Evolutionary conservation across 2,113 vertebrate genomes (phyloP), one percentile per base, ranked within the genome.

Genomic region (Prunella himalayana): DNA sequence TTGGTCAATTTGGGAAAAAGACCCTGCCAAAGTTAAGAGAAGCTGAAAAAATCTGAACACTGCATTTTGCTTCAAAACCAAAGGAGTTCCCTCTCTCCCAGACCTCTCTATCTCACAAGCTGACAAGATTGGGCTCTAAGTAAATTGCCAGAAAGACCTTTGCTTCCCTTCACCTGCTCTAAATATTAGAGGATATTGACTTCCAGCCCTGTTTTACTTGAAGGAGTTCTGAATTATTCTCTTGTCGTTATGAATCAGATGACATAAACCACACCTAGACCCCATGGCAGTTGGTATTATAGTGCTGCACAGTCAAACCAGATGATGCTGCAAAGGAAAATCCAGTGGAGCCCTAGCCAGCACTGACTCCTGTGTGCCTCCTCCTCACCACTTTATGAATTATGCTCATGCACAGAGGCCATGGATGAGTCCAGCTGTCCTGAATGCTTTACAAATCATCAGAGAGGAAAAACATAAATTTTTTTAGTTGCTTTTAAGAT

Each of bases 141-240:
- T 56, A 93, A 94, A 93, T 84, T 85, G 53, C 41, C 61, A 82
- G 54, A 57, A 90, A 83, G 88, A 81, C 56, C 60, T 93, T 90
- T 75, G 44, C 60, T 83, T 83, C 68, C 35, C 47, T 44, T 86
- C 0, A 2, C 13, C 35, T 71, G 30, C 33, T 86, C 56, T 81
- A 94, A 94, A 88, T 81, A 93, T 86, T 78, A 63, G 64, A 90
- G 31, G 35, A 64, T 86, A 75, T 81, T 93, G 64, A 90, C 80
- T 64, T 90, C 39, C 28, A 71, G 56, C 19, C 44, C 27, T 49
- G 37, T 35, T 94, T 86, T 59, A 81, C 79, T 56, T 84, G 72
- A 91, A 94, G 30, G 20, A 88, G 51, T 82, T 90, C 83, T 82
- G 60, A 82, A 91, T 86, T 95, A 87, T 71, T 89, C 92, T 94